Evolutionary conservation across 2,888 invertebrate genomes (phyloP).

Genomic region (Phrixothrix hirtus): DNA sequence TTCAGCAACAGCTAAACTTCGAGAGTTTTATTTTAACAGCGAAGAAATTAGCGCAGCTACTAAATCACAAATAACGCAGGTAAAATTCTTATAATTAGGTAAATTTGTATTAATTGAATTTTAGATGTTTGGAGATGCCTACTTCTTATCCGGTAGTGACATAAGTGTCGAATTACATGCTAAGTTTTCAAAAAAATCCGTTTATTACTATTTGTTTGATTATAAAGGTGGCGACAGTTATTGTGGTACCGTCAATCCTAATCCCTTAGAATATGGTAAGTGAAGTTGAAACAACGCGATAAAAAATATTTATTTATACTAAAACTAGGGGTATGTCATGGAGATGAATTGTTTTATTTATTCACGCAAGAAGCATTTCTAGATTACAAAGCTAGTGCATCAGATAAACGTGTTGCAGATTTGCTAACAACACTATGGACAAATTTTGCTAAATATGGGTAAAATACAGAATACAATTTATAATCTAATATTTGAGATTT

Average conservation of each 20-base stretch:
- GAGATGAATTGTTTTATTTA: constrained; percentile 76
- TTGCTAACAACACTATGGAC: constrained; percentile 70
- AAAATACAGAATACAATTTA: too few species aligned
- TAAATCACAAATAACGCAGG: constrained; percentile 52
- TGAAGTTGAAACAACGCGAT: background rate
- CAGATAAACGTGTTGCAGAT: constrained; percentile 62
- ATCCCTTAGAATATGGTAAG: constrained; percentile 68
- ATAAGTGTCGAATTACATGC: constrained; percentile 57
- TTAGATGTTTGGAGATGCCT: constrained; percentile 12
- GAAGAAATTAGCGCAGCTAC: constrained; percentile 49
- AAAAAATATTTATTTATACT: background rate
- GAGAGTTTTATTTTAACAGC: constrained; percentile 56
- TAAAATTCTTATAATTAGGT: constrained; percentile 33
- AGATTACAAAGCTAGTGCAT: constrained; percentile 41
- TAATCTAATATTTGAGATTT: too few species aligned
- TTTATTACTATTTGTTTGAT: constrained; percentile 69
- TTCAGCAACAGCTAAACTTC: constrained; percentile 47
- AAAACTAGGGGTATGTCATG: constrained; percentile 70
- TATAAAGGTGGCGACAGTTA: constrained; percentile 71
- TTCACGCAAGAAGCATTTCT: constrained; percentile 5
- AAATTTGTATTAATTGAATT: background rate
- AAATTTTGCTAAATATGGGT: constrained; percentile 77
- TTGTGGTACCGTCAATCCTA: constrained; percentile 65
- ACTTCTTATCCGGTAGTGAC: constrained; percentile 19
- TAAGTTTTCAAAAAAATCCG: constrained; percentile 59